Evolutionary conservation across 2,113 vertebrate species (phyloP).

Genomic region (Tor tambroides): DNA sequence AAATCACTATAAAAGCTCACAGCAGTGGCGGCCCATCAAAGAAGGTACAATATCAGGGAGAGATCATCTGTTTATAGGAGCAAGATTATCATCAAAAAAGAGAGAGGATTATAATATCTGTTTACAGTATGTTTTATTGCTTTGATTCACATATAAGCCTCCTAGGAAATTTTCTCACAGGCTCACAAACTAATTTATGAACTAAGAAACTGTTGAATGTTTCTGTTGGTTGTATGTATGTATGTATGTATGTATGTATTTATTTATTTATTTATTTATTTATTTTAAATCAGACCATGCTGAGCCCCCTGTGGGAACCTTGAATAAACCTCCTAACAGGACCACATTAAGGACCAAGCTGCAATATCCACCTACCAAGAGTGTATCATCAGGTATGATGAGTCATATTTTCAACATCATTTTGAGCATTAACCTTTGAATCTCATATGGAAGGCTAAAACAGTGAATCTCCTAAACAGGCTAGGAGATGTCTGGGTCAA

Average conservation of each 20-base stretch:
- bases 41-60: background rate
- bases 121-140: background rate
- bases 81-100: background rate
- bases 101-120: background rate
- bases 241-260: no score
- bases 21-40: background rate
- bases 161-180: background rate
- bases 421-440: background rate
- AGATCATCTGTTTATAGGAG: background rate
- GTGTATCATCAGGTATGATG: conserved; percentile 62
- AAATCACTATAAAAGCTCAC: background rate
- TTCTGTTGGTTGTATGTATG: background rate
- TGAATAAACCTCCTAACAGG: conserved; percentile 57
- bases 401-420: background rate
- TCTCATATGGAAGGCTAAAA: background rate
- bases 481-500: no score
- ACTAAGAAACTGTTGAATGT: background rate
- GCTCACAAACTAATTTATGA: background rate
- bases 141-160: background rate
- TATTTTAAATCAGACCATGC: conserved; percentile 8
- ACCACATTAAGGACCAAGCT: conserved; percentile 58
- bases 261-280: background rate
- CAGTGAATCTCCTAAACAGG: background rate
- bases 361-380: conserved; percentile 54
- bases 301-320: conserved; percentile 35